Conservation (phyloP, 2,888 invertebrate genomes). For the Nebria salina region DNA sequence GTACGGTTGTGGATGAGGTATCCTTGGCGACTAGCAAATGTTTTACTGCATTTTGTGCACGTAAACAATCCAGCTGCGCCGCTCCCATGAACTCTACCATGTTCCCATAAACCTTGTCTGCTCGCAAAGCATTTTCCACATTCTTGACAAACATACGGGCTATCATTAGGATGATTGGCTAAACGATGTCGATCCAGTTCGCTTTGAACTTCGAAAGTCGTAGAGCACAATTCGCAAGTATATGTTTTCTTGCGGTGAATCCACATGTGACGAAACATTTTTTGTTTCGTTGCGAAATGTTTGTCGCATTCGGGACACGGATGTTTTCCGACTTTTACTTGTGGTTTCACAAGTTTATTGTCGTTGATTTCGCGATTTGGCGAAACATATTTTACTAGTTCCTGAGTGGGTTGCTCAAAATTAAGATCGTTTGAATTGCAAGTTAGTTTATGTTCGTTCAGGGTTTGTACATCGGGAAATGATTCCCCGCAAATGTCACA, state of each 20-base stretch:
- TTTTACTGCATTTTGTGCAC: slow-evolving; percentile 64
- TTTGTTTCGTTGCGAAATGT: slow-evolving; percentile 63
- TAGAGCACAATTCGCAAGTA: slow-evolving; percentile 61
- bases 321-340: slow-evolving; percentile 59
- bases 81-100: slow-evolving; percentile 59
- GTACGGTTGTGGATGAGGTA: slow-evolving; percentile 65
- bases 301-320: slow-evolving; percentile 62
- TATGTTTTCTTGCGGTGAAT: slow-evolving; percentile 63
- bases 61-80: slow-evolving; percentile 61
- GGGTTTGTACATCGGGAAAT: slow-evolving; percentile 50
- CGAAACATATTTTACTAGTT: background rate
- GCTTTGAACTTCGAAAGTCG: slow-evolving; percentile 60
- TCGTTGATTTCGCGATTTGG: slow-evolving; percentile 11
- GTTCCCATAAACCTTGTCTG: slow-evolving; percentile 63
- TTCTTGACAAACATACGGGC: slow-evolving; percentile 61
- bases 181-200: slow-evolving; percentile 62
- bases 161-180: slow-evolving; percentile 59
- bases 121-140: slow-evolving; percentile 64
- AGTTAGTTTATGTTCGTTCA: background rate
- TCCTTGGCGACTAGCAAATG: slow-evolving; percentile 65
- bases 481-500: slow-evolving; percentile 64
- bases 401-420: background rate
- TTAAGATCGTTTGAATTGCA: background rate
- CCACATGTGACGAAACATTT: slow-evolving; percentile 64
- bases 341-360: slow-evolving; percentile 15